These are phyloP conservation scores for Junonia oenone DNA, from an alignment of 2,888 invertebrate genomes.

Conservation along the genomic window DNA sequence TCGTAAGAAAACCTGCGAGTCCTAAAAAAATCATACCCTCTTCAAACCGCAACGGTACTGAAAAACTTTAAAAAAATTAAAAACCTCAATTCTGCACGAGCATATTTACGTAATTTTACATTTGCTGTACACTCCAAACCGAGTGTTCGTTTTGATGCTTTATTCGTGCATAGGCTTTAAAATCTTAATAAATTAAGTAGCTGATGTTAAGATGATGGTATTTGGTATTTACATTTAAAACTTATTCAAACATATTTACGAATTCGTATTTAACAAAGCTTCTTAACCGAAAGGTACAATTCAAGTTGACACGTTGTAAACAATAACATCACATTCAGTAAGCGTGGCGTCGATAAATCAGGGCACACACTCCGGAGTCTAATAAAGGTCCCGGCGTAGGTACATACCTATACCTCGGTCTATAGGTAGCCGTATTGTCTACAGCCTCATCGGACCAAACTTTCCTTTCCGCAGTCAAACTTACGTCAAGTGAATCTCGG, in stretches of 20 bases:
- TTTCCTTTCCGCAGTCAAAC: slow-evolving; percentile 74
- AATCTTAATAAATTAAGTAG: background rate
- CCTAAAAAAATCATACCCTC: slow-evolving; percentile 16
- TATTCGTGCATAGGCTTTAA: background rate
- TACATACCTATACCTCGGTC: slow-evolving; percentile 31
- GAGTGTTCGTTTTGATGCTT: background rate
- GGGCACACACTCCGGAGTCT: slow-evolving; percentile 42
- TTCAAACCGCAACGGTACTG: slow-evolving; percentile 10
- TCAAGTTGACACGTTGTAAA: background rate
- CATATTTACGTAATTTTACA: background rate
- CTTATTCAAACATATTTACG: too few species aligned
- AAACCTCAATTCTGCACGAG: background rate
- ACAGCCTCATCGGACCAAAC: slow-evolving; percentile 65
- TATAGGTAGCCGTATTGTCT: slow-evolving; percentile 64
- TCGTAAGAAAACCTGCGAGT: slow-evolving; percentile 6
- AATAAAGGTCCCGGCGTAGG: slow-evolving; percentile 48
- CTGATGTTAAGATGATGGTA: too few species aligned
- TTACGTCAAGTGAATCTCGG: slow-evolving; percentile 63
- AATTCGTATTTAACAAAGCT: too few species aligned
- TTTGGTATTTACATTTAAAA: too few species aligned
- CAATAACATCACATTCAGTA: slow-evolving; percentile 24
- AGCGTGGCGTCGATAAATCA: slow-evolving; percentile 45
- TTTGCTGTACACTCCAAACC: background rate
- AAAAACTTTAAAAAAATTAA: background rate
- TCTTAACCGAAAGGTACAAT: too few species aligned